Base-by-base conservation (phyloP, 2,888 invertebrate genomes). In the Plebejus melissa region DNA sequence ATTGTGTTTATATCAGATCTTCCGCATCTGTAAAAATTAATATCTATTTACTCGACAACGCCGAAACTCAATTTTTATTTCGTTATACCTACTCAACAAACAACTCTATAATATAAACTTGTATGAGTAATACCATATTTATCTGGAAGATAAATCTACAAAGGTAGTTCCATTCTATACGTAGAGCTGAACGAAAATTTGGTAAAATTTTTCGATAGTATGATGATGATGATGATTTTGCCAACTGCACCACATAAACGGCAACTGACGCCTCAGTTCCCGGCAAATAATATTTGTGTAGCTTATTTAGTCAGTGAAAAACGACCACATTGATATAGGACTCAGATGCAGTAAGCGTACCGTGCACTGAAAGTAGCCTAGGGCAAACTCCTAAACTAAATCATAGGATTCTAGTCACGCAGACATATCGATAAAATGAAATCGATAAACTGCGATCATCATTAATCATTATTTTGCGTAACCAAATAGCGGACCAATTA, bases 351-450 rank as follows among this genome's bases (percentile, higher is more conserved):
- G 74, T 75, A 54, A 72, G 72, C 72, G 75, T 78, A 77, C 71
- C 78, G 76, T 76, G 77, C 75, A 74, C 76, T 74, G 71, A 75
- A 76, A 77, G 77, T 79, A 77, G 75, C 77, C 76, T 77, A 74
- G 58, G 76, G 79, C 78, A 76, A 76, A 75, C 78, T 77, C 75
- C 74, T 77, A 75, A 76, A 76, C 76, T 77, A 72, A 76, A 57
- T 74, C 75, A 69, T 70, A 57, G 75, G 36, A 69, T 75, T 75
- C 69, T 69, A 75, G 75, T 70, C 57, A 75, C 22, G 70, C 22
- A 11, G 5, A 5, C 38, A 65, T 65, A 5, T 65, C 65, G 65
- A 65, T 65, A 65, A 1, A 36, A 36, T 60, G 28, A 28, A 60
- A 22, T 60, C 28, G 60, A 28, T 28, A 9, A 60, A 60, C 28